These are phyloP conservation scores for Rhabditophanes sp. DNA, from an alignment of 2,888 invertebrate species.

Conservation along the genomic window DNA sequence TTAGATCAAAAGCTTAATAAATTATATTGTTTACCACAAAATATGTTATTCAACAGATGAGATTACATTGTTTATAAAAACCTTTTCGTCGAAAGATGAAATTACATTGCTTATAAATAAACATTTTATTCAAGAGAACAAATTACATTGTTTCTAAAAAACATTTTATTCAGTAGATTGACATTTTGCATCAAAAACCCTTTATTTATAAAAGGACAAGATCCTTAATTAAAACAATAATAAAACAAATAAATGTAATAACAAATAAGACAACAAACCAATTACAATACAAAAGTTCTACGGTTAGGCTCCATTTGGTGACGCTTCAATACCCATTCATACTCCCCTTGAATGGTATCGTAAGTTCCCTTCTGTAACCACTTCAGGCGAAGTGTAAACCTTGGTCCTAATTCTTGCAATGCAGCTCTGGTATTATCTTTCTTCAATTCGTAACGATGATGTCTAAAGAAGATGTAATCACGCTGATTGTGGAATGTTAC, in stretches of 20 bases:
- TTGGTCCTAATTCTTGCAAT: conserved; percentile 80
- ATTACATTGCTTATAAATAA: neutral
- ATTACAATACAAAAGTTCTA: conserved; percentile 71
- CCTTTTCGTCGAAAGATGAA: conserved; percentile 2
- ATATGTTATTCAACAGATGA: too few species aligned
- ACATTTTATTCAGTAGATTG: too few species aligned
- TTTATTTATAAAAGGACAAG: too few species aligned
- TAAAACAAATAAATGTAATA: conserved; percentile 2
- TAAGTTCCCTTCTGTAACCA: conserved; percentile 91
- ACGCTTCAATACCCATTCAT: conserved; percentile 71
- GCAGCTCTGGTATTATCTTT: conserved; percentile 53
- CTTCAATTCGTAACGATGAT: conserved; percentile 86
- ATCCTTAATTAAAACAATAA: too few species aligned
- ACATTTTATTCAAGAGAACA: too few species aligned
- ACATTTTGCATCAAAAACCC: too few species aligned
- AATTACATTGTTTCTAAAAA: too few species aligned
- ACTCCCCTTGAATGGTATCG: conserved; percentile 87
- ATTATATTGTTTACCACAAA: too few species aligned
- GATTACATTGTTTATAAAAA: too few species aligned
- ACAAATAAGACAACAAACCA: conserved; percentile 1
- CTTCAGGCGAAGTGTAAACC: conserved; percentile 78
- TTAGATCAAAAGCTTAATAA: too few species aligned
- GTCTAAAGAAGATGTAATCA: conserved; percentile 93
- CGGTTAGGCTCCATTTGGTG: conserved; percentile 84
- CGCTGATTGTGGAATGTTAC: conserved; percentile 97